Percentiles rank a stretch among this genome's conserved stretches.
Evolutionary conservation across 2,113 vertebrate species (phyloP).

Genomic region (Pachycephala philippinensis): DNA sequence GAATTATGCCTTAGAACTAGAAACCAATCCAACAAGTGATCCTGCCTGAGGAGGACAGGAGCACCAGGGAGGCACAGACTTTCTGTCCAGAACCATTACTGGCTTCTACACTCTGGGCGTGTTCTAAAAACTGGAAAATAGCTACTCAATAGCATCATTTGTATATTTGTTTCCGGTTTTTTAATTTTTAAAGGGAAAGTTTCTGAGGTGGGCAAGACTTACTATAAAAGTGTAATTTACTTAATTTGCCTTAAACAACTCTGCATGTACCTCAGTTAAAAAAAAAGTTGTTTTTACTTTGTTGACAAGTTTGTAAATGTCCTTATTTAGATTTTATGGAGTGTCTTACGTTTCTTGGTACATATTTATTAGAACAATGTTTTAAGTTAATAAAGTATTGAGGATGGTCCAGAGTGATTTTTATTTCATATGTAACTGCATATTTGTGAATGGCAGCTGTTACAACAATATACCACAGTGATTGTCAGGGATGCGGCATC

Average conservation of each 20-base stretch:
- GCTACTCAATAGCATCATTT: slow-evolving; percentile 10
- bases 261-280: slow-evolving; percentile 45
- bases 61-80: neutral
- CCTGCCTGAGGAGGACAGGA: neutral
- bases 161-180: slow-evolving; percentile 24
- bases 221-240: neutral
- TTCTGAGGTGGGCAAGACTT: slow-evolving; percentile 29
- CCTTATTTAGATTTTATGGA: slow-evolving; percentile 63
- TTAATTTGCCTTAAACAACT: slow-evolving; percentile 57
- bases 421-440: slow-evolving; percentile 10
- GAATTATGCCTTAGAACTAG: neutral
- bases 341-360: slow-evolving; percentile 73
- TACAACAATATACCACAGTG: neutral
- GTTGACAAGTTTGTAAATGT: slow-evolving; percentile 62
- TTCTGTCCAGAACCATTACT: neutral
- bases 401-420: slow-evolving; percentile 21
- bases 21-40: neutral
- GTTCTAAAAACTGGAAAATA: slow-evolving; percentile 35
- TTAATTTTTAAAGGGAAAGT: slow-evolving; percentile 36
- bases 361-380: slow-evolving; percentile 78
- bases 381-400: slow-evolving; percentile 83
- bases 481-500: neutral
- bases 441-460: neutral
- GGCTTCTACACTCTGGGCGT: neutral
- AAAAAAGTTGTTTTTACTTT: slow-evolving; percentile 51